phyloP scores from a whole-genome alignment of 35 echinoderm and acorn worm genomes.

The Stichopus chloronotus region DNA sequence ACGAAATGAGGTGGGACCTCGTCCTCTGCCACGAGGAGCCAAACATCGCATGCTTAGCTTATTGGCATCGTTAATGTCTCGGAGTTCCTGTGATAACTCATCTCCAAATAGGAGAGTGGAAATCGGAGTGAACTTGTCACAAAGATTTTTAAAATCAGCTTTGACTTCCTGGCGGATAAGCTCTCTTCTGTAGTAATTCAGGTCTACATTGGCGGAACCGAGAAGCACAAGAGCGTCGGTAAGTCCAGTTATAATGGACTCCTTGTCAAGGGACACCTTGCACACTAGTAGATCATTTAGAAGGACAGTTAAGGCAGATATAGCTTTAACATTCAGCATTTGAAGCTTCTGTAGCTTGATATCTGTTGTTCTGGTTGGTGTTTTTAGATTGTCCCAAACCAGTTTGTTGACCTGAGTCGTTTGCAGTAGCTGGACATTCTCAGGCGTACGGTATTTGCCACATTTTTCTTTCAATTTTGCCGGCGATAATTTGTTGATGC shows the following conservation, averaged over 20 bases:
- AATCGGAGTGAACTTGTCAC: constrained; percentile 18
- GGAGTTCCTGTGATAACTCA: constrained; percentile 22
- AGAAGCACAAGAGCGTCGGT: constrained; percentile 25
- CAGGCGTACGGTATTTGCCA: constrained; percentile 2
- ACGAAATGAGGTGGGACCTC: neutral
- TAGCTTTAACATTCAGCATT: constrained; percentile 11
- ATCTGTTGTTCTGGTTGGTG: neutral
- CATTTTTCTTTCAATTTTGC: constrained; percentile 14
- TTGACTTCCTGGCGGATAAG: constrained; percentile 30
- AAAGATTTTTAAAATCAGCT: constrained; percentile 27
- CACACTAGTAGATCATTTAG: constrained; percentile 8
- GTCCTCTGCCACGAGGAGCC: too few relatives aligned
- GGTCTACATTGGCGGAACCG: constrained; percentile 8
- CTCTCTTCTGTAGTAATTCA: constrained; percentile 37
- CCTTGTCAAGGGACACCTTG: neutral
- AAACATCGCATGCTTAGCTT: constrained; percentile 28
- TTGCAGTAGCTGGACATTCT: constrained; percentile 20
- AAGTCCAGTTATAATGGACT: constrained; percentile 12
- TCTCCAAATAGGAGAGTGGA: constrained; percentile 19
- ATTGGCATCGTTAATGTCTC: constrained; percentile 3
- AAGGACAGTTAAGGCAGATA: constrained; percentile 9
- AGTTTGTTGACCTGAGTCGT: constrained; percentile 21
- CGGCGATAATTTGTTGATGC: constrained; percentile 9
- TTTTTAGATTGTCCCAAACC: neutral
- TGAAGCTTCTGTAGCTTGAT: constrained; percentile 2